Conservation (phyloP, 92 coral and sea anemone species). For the Diadumene lineata region DNA sequence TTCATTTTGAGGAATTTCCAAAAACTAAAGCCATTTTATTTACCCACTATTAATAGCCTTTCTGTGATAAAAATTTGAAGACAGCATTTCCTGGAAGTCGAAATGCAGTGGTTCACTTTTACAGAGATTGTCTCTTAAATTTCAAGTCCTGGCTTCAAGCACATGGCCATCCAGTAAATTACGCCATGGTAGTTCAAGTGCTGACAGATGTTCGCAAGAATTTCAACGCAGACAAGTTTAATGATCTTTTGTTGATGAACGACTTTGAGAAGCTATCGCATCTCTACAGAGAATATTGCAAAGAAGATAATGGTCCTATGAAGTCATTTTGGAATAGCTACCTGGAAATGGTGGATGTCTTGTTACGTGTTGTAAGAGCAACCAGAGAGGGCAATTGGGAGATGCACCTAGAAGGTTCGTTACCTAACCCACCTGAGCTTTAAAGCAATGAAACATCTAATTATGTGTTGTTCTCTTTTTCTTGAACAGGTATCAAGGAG, state of each 20-base stretch:
- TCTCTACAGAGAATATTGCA: constrained; percentile 34
- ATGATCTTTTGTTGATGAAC: constrained; percentile 44
- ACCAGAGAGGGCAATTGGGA: constrained; percentile 65
- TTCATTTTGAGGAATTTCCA: too few species aligned
- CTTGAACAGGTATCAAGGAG: constrained; percentile 46
- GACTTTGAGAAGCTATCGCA: constrained; percentile 26
- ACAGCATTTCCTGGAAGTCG: too few species aligned
- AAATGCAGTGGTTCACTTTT: too few species aligned
- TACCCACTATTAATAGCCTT: too few species aligned
- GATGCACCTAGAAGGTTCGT: constrained; percentile 42
- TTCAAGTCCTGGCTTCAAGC: constrained; percentile 40
- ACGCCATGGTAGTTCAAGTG: constrained; percentile 22
- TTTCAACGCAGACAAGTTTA: constrained; percentile 40
- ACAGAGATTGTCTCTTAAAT: too few species aligned
- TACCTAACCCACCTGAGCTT: too few species aligned
- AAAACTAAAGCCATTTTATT: too few species aligned
- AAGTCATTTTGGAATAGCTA: constrained; percentile 44
- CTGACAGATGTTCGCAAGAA: constrained; percentile 35
- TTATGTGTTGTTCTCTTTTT: too few species aligned
- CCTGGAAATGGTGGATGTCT: constrained; percentile 51
- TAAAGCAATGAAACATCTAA: too few species aligned
- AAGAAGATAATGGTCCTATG: constrained; percentile 52
- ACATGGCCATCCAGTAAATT: constrained; percentile 34
- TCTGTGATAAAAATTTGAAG: too few species aligned
- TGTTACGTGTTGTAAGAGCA: constrained; percentile 42